phyloP scores from a whole-genome alignment of 2,113 vertebrate species.

The Triplophysa siluroides region DNA sequence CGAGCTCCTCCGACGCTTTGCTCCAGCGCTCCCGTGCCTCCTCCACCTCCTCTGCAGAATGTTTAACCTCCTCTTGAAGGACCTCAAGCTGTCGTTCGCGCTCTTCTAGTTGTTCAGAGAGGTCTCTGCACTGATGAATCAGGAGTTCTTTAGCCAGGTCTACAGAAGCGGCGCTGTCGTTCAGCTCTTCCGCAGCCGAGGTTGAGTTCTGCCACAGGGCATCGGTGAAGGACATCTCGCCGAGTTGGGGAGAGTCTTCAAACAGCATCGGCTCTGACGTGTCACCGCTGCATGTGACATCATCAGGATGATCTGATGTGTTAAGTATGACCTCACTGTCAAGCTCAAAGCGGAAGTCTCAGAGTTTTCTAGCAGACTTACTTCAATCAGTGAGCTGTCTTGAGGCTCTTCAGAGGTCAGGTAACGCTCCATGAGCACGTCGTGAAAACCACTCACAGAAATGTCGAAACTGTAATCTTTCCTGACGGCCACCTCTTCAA shows the following conservation, averaged over 20 bases:
- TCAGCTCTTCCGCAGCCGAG: slow-evolving; percentile 49
- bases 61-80: slow-evolving; percentile 65
- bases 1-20: slow-evolving; percentile 67
- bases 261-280: neutral
- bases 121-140: slow-evolving; percentile 68
- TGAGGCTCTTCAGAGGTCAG: slow-evolving; percentile 62
- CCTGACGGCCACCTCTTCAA: slow-evolving; percentile 49
- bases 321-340: slow-evolving; percentile 69
- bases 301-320: slow-evolving; percentile 58
- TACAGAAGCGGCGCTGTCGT: neutral
- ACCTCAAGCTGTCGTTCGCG: slow-evolving; percentile 69
- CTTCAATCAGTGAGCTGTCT: slow-evolving; percentile 58
- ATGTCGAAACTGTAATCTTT: slow-evolving; percentile 38
- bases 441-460: slow-evolving; percentile 43
- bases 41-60: slow-evolving; percentile 64
- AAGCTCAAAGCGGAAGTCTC: slow-evolving; percentile 66
- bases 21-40: slow-evolving; percentile 72
- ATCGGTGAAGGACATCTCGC: slow-evolving; percentile 52
- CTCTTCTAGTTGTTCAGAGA: slow-evolving; percentile 70
- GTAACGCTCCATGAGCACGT: slow-evolving; percentile 77
- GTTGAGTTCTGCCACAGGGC: slow-evolving; percentile 34
- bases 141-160: slow-evolving; percentile 65
- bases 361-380: slow-evolving; percentile 66
- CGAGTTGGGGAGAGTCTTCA: slow-evolving; percentile 12
- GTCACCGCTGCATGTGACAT: neutral